Evolutionary conservation across 2,888 invertebrate genomes (phyloP).

Genomic region (Trichopria drosophilae): DNA sequence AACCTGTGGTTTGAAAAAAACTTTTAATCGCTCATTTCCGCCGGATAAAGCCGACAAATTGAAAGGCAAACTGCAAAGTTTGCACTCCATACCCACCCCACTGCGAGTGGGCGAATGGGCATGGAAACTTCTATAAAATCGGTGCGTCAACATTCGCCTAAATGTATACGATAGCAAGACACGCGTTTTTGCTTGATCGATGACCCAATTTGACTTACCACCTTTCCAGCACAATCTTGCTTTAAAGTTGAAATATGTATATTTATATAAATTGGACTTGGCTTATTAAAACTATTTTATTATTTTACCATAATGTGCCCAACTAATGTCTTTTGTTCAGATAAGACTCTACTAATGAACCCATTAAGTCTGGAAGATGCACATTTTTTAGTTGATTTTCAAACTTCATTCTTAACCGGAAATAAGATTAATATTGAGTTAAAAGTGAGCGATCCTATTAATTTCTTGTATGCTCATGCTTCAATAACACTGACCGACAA

Average conservation of each 20-base stretch:
- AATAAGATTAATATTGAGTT: neutral
- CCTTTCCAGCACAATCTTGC: neutral
- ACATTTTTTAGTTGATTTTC: no score
- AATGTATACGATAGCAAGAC: neutral
- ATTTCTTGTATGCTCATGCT: no score
- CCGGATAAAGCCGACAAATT: conserved; percentile 40
- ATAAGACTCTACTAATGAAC: no score
- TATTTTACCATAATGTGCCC: no score
- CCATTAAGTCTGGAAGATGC: no score
- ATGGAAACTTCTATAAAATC: conserved; percentile 26
- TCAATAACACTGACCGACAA: no score
- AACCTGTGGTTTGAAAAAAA: conserved; percentile 31
- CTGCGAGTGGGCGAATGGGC: neutral
- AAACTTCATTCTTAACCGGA: neutral
- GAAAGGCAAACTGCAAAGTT: conserved; percentile 41
- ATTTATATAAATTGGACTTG: neutral
- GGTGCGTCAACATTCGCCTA: conserved; percentile 35
- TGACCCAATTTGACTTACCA: neutral
- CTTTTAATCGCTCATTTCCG: conserved; percentile 43
- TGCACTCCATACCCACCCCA: conserved; percentile 21
- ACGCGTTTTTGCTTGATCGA: neutral
- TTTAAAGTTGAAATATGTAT: neutral
- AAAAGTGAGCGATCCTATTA: neutral
- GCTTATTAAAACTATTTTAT: neutral
- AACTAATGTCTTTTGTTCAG: no score